phyloP scores from a whole-genome alignment of 2,113 vertebrate species.

The Hipposideros armiger region DNA sequence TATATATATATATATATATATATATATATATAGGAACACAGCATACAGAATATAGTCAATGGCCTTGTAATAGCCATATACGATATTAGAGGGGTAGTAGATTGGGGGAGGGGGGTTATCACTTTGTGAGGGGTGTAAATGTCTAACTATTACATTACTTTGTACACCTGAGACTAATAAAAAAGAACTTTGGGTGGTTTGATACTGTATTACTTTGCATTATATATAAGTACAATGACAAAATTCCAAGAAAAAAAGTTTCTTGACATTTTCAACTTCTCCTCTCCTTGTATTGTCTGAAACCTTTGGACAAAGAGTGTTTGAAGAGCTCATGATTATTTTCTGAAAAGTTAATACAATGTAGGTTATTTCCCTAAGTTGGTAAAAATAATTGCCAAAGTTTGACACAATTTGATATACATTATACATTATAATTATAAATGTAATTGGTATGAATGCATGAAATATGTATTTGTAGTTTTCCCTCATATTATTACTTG shows the following conservation, averaged over 20 bases:
- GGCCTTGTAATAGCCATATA: too few relatives aligned
- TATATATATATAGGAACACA: too few relatives aligned
- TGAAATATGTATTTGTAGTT: conserved; percentile 33
- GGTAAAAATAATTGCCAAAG: not conserved
- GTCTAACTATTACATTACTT: too few relatives aligned
- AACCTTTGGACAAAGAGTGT: not conserved
- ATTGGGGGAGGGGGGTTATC: too few relatives aligned
- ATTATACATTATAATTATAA: not conserved
- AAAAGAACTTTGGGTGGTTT: not conserved
- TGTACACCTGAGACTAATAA: too few relatives aligned
- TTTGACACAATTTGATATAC: conserved; percentile 21
- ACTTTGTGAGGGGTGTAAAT: too few relatives aligned
- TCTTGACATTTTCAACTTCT: conserved; percentile 21
- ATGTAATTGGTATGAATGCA: not conserved
- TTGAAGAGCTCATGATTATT: not conserved
- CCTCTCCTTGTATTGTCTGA: not conserved
- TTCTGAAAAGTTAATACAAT: conserved; percentile 35
- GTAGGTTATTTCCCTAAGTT: not conserved
- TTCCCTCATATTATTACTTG: not conserved
- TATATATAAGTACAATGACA: conserved; percentile 31
- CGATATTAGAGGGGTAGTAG: too few relatives aligned
- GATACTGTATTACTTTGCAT: conserved; percentile 14
- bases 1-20: too few relatives aligned
- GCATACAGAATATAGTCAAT: too few relatives aligned
- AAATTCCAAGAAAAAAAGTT: not conserved